phyloP scores from a whole-genome alignment of 2,797 vertebrate species.

The Microctenopoma stevenorrisi region DNA sequence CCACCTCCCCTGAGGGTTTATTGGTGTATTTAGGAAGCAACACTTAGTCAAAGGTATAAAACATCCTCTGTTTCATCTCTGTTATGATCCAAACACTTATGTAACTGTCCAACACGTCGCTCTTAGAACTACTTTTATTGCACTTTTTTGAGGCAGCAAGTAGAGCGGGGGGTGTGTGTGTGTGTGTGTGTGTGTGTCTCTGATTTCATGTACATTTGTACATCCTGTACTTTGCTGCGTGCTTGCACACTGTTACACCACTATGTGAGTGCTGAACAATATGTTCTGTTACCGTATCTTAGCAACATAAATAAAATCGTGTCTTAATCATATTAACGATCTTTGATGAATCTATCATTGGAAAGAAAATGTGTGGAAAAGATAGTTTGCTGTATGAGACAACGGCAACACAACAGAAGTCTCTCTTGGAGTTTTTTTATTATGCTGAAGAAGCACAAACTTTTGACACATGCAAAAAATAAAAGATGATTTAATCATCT shows the following conservation, averaged over 20 bases:
- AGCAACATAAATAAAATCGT: neutral
- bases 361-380: too few species aligned
- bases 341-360: neutral
- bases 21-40: constrained; percentile 38
- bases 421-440: neutral
- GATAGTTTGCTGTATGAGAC: neutral
- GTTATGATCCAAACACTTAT: constrained; percentile 36
- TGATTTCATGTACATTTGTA: constrained; percentile 32
- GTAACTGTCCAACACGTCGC: constrained; percentile 18
- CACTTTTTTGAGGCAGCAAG: constrained; percentile 26
- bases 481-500: neutral
- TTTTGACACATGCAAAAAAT: neutral
- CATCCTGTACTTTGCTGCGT: neutral
- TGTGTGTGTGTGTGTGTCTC: neutral
- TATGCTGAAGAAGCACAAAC: neutral
- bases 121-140: constrained; percentile 33
- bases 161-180: constrained; percentile 7
- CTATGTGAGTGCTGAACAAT: neutral
- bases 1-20: constrained; percentile 39
- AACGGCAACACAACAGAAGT: neutral
- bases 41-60: neutral
- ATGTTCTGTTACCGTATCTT: neutral
- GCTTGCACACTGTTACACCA: constrained; percentile 10
- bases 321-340: neutral
- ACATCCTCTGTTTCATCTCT: neutral